phyloP scores from a whole-genome alignment of 2,888 invertebrate species.

The Clanis bilineata region DNA sequence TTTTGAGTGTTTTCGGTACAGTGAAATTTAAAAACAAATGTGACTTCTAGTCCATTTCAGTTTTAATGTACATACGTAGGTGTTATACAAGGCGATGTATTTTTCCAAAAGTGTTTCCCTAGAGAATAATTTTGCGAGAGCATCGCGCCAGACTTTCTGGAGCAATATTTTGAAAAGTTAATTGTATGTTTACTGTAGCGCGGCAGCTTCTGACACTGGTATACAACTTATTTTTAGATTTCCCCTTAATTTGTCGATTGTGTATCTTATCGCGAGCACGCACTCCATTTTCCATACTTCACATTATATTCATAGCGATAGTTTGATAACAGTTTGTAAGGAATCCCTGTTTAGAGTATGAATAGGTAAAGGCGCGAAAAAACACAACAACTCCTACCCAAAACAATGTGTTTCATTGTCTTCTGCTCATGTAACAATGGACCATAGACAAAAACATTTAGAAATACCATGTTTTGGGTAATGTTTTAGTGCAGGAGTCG shows the following conservation, averaged over 20 bases:
- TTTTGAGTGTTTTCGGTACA: neutral
- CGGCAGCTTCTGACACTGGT: neutral
- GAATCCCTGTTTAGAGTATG: neutral
- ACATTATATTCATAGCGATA: neutral
- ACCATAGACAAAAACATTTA: too few relatives aligned
- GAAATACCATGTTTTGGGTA: too few relatives aligned
- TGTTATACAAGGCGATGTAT: neutral
- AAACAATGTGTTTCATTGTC: too few relatives aligned
- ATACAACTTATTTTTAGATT: neutral
- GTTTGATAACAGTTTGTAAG: neutral
- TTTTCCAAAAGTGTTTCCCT: neutral
- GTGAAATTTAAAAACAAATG: neutral
- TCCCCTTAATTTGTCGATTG: neutral
- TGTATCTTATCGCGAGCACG: conserved; percentile 6
- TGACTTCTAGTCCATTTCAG: neutral
- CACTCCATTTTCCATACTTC: neutral
- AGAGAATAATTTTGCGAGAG: neutral
- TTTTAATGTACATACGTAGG: neutral
- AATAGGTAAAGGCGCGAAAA: too few relatives aligned
- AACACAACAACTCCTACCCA: too few relatives aligned
- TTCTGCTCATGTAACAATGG: too few relatives aligned
- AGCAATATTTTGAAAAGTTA: neutral
- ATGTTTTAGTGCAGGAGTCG: too few relatives aligned
- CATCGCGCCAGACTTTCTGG: neutral
- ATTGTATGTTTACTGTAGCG: neutral